phyloP scores from a whole-genome alignment of 2,797 vertebrate genomes.

The Oophaga sylvatica region DNA sequence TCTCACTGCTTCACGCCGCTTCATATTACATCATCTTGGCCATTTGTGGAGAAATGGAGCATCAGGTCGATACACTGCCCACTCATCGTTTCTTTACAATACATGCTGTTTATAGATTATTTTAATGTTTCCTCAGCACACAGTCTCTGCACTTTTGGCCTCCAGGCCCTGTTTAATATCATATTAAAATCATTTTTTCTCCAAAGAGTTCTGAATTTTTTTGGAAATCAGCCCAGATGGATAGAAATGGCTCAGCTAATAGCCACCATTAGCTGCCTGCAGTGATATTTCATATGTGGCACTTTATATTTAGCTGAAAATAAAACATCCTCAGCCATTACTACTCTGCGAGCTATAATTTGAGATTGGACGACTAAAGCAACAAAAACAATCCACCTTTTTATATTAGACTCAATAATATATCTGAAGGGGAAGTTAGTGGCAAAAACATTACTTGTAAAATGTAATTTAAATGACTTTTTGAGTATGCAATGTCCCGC shows the following conservation, averaged over 20 bases:
- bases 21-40: constrained; percentile 2
- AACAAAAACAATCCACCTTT: constrained; percentile 21
- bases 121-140: constrained; percentile 34
- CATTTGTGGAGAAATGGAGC: not conserved
- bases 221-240: constrained; percentile 53
- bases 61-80: not conserved
- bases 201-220: constrained; percentile 30
- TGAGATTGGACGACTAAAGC: not conserved
- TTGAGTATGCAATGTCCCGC: not conserved
- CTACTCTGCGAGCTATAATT: constrained; percentile 11
- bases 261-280: constrained; percentile 43
- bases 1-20: not conserved
- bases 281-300: constrained; percentile 46
- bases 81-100: constrained; percentile 25
- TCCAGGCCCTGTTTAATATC: constrained; percentile 50
- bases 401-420: not conserved
- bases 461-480: not conserved
- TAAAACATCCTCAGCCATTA: constrained; percentile 16
- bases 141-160: constrained; percentile 42
- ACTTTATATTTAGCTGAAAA: constrained; percentile 31
- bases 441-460: not conserved
- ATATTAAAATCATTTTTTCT: constrained; percentile 56
- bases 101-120: constrained; percentile 45
- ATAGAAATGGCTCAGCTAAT: constrained; percentile 41
- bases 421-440: not conserved